phyloP scores from a whole-genome alignment of 2,113 vertebrate genomes.

The Rhinogobius similis region DNA sequence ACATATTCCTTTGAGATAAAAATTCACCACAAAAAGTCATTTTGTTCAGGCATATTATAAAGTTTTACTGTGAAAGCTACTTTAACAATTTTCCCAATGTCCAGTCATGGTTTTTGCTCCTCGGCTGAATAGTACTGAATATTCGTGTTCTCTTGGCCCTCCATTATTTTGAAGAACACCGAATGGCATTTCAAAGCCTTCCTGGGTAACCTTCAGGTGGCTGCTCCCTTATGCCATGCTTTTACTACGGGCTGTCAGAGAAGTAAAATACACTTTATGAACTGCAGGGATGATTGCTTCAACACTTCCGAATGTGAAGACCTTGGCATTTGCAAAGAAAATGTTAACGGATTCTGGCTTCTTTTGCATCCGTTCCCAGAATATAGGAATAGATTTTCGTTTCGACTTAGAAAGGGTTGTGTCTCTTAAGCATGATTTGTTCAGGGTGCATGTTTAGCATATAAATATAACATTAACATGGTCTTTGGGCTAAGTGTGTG shows the following conservation, averaged over 20 bases:
- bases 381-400: neutral
- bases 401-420: conserved; percentile 4
- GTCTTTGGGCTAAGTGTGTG: conserved; percentile 3
- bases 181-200: conserved; percentile 5
- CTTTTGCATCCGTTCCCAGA: neutral
- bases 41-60: neutral
- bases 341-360: conserved; percentile 20
- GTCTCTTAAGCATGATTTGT: conserved; percentile 7
- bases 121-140: neutral
- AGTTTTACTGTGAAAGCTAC: neutral
- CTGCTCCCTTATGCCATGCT: conserved; percentile 1
- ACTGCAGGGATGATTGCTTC: conserved; percentile 18
- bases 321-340: conserved; percentile 41
- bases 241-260: conserved; percentile 16
- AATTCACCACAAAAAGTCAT: neutral
- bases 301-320: conserved; percentile 15
- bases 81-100: neutral
- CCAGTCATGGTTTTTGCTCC: conserved; percentile 4
- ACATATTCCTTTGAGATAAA: neutral
- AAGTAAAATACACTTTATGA: conserved; percentile 35
- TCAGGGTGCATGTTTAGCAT: conserved; percentile 1
- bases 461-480: conserved; percentile 11
- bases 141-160: neutral
- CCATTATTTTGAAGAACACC: conserved; percentile 11
- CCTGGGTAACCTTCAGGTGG: conserved; percentile 38